phyloP scores from a whole-genome alignment of 2,888 invertebrate species.

The Sepioteuthis lessoniana region DNA sequence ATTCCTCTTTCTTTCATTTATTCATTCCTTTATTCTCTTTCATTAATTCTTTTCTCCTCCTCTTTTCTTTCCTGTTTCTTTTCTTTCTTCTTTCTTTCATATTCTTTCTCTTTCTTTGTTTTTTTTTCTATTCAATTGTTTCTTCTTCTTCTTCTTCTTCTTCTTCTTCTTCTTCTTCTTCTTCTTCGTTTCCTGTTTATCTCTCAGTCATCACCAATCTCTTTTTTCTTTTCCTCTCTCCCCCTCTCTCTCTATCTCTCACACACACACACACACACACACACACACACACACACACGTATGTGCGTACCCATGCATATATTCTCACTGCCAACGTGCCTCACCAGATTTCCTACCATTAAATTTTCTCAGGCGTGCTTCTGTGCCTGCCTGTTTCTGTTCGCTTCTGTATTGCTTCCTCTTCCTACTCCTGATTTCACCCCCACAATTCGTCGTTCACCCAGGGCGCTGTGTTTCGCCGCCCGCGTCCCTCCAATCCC shows the following conservation, averaged over 20 bases:
- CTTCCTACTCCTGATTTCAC: not conserved
- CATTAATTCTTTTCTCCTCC: not conserved
- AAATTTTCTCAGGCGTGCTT: constrained; percentile 40
- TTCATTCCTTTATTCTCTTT: not conserved
- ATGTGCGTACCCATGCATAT: not conserved
- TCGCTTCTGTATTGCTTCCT: not conserved
- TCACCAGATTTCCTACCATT: not conserved
- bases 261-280: too few relatives aligned
- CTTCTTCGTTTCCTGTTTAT: not conserved
- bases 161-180: not conserved
- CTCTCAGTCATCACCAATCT: not conserved
- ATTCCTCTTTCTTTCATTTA: too few relatives aligned
- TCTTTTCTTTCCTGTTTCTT: not conserved
- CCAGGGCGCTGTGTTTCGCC: not conserved
- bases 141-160: not conserved
- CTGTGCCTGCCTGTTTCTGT: not conserved
- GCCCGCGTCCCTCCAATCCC: not conserved
- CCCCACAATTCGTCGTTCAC: not conserved
- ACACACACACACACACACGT: not conserved
- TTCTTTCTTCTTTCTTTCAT: not conserved
- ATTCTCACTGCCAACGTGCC: not conserved
- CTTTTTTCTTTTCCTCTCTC: not conserved
- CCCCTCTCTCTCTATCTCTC: not conserved
- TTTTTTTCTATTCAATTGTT: not conserved
- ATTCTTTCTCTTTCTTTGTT: not conserved